Percentiles rank a stretch among this genome's conserved stretches.
These are phyloP conservation scores for Delichon dasypus DNA, from an alignment of 2,797 vertebrate genomes.

Conservation along the genomic window DNA sequence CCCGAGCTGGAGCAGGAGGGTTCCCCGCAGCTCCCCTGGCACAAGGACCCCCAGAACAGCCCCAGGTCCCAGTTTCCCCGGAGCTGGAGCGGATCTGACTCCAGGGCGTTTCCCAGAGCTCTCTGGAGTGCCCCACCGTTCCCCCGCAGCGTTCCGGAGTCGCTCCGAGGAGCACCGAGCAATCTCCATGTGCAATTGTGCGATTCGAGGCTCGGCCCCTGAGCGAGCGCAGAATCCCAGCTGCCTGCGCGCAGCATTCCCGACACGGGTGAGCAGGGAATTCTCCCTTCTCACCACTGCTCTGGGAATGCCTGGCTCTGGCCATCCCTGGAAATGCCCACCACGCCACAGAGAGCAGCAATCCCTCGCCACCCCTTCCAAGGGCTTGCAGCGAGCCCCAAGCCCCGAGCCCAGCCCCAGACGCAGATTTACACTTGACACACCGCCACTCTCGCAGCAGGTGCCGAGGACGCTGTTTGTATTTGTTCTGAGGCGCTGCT, in stretches of 20 bases:
- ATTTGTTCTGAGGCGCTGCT: too few relatives aligned
- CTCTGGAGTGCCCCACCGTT: rapidly evolving
- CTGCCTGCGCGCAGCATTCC: too few relatives aligned
- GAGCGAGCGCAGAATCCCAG: neutral
- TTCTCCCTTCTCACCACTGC: neutral
- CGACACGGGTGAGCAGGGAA: rapidly evolving
- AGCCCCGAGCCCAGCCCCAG: neutral
- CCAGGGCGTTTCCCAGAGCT: neutral
- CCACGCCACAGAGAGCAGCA: neutral
- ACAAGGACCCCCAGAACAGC: neutral
- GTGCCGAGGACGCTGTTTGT: neutral
- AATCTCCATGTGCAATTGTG: neutral
- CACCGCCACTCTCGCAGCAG: neutral
- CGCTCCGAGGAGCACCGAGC: neutral
- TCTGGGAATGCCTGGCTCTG: neutral
- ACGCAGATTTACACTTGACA: neutral
- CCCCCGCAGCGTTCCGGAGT: neutral
- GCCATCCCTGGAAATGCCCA: neutral
- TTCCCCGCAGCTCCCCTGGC: neutral
- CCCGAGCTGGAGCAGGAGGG: neutral
- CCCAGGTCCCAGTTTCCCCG: neutral
- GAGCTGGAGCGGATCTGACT: neutral
- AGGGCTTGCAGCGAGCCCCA: neutral
- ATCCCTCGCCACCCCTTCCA: neutral
- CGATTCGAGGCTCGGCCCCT: neutral